Percentiles rank a stretch among this genome's conserved stretches.
Evolutionary conservation across 2,888 invertebrate genomes (phyloP).

Genomic region (Atethmia centrago): DNA sequence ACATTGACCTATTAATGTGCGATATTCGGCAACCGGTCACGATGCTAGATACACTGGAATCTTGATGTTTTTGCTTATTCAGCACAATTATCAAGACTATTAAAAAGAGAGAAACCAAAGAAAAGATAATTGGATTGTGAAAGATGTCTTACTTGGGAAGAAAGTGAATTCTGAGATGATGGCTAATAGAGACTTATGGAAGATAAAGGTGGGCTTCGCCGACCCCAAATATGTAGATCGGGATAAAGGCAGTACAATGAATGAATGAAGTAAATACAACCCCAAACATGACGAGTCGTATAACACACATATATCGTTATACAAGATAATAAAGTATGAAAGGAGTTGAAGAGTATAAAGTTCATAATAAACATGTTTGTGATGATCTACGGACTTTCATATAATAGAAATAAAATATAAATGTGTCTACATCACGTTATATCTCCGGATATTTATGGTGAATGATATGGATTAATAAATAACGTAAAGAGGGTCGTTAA

Average conservation of each 20-base stretch:
- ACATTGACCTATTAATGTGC: constrained; percentile 75
- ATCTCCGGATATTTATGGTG: constrained; percentile 41
- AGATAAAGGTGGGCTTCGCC: not conserved
- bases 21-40: constrained; percentile 69
- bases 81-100: constrained; percentile 6
- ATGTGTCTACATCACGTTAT: constrained; percentile 44
- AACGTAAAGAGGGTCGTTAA: constrained; percentile 48
- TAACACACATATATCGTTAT: constrained; percentile 35
- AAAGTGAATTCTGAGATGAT: constrained; percentile 9
- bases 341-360: constrained; percentile 31
- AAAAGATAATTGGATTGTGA: not conserved
- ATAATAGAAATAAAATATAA: constrained; percentile 35
- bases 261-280: constrained; percentile 15
- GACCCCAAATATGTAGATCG: not conserved
- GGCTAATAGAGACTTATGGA: no score
- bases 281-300: constrained; percentile 20
- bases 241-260: not conserved
- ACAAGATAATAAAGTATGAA: constrained; percentile 48
- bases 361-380: constrained; percentile 50
- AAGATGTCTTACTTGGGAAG: not conserved
- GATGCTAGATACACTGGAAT: constrained; percentile 64
- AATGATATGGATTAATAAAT: constrained; percentile 54
- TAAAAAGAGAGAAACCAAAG: not conserved
- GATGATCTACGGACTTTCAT: constrained; percentile 41
- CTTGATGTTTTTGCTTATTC: constrained; percentile 55